Conservation (phyloP, 2,113 vertebrate species). For the Numida meleagris region DNA sequence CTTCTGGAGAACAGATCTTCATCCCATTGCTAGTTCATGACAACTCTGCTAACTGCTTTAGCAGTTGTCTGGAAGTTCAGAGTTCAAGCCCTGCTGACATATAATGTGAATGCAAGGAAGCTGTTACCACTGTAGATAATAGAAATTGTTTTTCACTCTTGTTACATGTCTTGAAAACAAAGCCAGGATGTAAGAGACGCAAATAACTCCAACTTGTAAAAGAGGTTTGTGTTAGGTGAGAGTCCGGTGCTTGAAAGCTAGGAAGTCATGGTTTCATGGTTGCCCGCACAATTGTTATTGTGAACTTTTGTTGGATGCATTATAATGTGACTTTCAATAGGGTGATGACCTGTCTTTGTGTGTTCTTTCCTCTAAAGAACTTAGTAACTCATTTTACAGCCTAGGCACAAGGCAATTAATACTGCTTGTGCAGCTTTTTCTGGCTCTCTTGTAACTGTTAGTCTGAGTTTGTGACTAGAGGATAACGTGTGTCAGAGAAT, state of each 20-base stretch:
- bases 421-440: not conserved
- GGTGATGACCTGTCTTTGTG: not conserved
- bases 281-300: not conserved
- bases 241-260: not conserved
- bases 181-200: constrained; percentile 51
- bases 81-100: not conserved
- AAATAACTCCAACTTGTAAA: constrained; percentile 45
- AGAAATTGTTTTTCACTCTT: constrained; percentile 34
- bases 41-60: not conserved
- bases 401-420: not conserved
- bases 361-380: not conserved
- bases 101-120: constrained; percentile 43
- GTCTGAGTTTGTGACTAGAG: not conserved
- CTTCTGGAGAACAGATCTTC: not conserved
- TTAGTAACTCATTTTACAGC: not conserved
- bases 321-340: not conserved
- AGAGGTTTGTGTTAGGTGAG: constrained; percentile 22
- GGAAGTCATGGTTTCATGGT: not conserved
- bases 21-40: not conserved
- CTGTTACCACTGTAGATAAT: constrained; percentile 12
- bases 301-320: not conserved
- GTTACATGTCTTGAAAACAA: constrained; percentile 41
- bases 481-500: not conserved
- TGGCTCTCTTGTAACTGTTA: not conserved
- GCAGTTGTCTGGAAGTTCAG: not conserved